Base-by-base conservation (phyloP, 2,113 vertebrate species). In the Clarias gariepinus region DNA sequence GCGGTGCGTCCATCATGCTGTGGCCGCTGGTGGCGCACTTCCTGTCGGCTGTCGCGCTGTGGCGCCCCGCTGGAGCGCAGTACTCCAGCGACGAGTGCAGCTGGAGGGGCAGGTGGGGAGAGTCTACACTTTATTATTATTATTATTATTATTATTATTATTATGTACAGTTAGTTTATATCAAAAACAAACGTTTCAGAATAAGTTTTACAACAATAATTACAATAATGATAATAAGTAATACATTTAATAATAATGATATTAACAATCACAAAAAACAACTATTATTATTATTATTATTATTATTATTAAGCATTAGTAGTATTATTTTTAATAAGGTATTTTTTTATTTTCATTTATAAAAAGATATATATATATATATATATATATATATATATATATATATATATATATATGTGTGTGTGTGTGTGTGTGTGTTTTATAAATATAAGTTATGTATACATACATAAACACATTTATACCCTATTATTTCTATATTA, bases 11-110 rank as follows among this genome's bases (percentile, higher is more conserved):
- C 83, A 94, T 92, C 93, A 95, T 96, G 95, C 92, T 95, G 89
- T 91, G 87, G 89, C 89, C 92, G 93, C 68, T 92, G 86, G 92
- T 95, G 92, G 94, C 93, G 79, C 90, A 92, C 89, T 88, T 94
- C 89, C 91, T 96, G 89, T 90, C 91, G 84, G 92, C 95, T 52
- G 89, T 95, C 21, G 90, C 95, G 19, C 93, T 97, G 88, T 94
- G 95, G 89, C 92, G 95, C 88, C 92, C 94, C 69, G 94, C 94
- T 90, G 85, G 92, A 15, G 93, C 96, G 85, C 98, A 98, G 89
- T 98, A 98, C 91, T 98, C 97, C 28, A 98, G 98, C 91, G 97
- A 99, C 92, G 95, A 97, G 95, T 99, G 98, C 95, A 98, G 96
- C 93, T 99, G 98, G 98, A 98, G 95, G 94, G 98, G 97, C 91